These are phyloP conservation scores for Desmodus rotundus DNA, from an alignment of 2,113 vertebrate species.

Conservation along the genomic window DNA sequence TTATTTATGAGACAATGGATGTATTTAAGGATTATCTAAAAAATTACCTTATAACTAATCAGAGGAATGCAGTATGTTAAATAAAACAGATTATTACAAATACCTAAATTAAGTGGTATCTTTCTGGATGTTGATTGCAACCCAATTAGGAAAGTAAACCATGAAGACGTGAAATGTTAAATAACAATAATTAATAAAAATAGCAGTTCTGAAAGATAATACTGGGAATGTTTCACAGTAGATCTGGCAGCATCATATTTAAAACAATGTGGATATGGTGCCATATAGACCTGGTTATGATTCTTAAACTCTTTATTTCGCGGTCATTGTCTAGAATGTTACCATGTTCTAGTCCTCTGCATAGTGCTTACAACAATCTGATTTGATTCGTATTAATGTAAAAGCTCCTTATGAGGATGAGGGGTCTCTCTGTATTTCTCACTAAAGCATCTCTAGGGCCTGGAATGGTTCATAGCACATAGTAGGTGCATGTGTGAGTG, in stretches of 20 bases:
- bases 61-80: not conserved
- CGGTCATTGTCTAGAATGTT: not conserved
- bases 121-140: not conserved
- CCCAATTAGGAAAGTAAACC: not conserved
- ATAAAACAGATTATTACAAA: not conserved
- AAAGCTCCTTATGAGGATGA: not conserved
- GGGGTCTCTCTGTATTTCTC: not conserved
- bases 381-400: not conserved
- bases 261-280: not conserved
- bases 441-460: not conserved
- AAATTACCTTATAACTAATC: not conserved
- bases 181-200: not conserved
- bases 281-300: rapidly evolving
- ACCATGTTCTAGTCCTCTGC: not conserved
- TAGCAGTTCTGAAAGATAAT: not conserved
- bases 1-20: not conserved
- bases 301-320: not conserved
- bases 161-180: not conserved
- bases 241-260: rapidly evolving
- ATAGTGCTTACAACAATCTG: not conserved
- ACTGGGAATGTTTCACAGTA: not conserved
- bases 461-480: not conserved
- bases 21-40: not conserved
- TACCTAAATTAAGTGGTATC: not conserved
- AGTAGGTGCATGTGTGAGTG: not conserved